These are phyloP conservation scores for Brachyhypopomus occidentalis DNA, from an alignment of 2,113 vertebrate genomes.

Conservation along the genomic window DNA sequence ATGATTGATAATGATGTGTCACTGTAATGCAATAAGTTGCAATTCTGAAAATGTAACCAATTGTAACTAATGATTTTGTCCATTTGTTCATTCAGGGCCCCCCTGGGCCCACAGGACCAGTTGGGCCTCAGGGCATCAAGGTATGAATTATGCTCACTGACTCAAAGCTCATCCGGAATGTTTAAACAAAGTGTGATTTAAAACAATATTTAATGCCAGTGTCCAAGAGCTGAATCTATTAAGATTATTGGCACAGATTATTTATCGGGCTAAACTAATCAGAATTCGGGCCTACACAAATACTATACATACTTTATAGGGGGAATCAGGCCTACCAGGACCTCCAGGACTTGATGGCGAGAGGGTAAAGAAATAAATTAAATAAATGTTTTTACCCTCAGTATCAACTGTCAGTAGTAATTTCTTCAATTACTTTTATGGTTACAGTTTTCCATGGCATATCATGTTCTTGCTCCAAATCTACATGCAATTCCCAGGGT, in stretches of 20 bases:
- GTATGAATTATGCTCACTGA: constrained; percentile 63
- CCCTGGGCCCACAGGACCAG: constrained; percentile 88
- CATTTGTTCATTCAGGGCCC: constrained; percentile 65
- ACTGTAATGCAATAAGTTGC: not conserved
- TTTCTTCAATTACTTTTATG: not conserved
- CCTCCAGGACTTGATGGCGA: constrained; percentile 89
- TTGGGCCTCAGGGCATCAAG: constrained; percentile 88
- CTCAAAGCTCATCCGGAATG: no score
- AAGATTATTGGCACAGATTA: not conserved
- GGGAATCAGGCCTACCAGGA: constrained; percentile 88
- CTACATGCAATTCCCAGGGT: constrained; percentile 72
- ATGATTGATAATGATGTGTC: not conserved
- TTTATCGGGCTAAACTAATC: not conserved
- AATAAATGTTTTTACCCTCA: not conserved
- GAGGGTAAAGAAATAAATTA: constrained; percentile 76
- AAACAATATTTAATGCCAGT: no score
- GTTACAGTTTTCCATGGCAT: not conserved
- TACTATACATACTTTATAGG: constrained; percentile 71
- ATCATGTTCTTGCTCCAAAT: not conserved
- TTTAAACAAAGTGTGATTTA: no score
- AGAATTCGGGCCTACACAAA: not conserved
- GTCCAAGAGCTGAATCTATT: no score
- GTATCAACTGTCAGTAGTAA: not conserved
- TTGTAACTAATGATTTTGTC: not conserved
- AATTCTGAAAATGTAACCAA: not conserved